Conservation (phyloP, 2,888 invertebrate species). For the Lithosia quadra region DNA sequence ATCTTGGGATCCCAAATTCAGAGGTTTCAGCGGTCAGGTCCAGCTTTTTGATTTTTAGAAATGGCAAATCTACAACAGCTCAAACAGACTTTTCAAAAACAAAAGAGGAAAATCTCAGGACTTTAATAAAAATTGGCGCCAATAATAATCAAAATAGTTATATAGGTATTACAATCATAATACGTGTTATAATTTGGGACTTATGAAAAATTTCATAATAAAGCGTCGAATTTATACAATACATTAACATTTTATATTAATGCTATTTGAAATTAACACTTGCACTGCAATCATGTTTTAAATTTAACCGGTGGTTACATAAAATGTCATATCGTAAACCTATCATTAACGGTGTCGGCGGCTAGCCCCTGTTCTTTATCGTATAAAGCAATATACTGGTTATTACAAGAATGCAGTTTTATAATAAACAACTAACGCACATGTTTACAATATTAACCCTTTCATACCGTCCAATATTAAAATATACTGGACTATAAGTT, state of each 20-base stretch:
- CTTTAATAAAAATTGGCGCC: no score
- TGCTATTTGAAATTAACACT: not conserved
- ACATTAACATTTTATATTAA: not conserved
- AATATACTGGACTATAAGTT: constrained; percentile 31
- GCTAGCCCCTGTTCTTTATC: not conserved
- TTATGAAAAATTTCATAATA: no score
- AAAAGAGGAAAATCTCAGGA: no score
- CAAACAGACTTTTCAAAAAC: no score
- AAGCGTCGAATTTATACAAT: not conserved
- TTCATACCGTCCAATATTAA: constrained; percentile 34
- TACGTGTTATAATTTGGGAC: no score
- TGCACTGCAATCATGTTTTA: not conserved
- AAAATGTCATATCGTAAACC: not conserved
- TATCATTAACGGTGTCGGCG: not conserved
- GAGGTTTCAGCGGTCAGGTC: no score
- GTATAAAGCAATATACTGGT: not conserved
- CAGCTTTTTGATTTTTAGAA: no score
- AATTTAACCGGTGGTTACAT: not conserved
- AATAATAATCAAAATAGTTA: no score
- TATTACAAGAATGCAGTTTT: constrained; percentile 19
- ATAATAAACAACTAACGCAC: constrained; percentile 27
- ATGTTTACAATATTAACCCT: constrained; percentile 37
- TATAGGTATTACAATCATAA: no score
- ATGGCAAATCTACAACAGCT: no score
- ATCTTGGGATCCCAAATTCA: no score